Percentiles rank a stretch among this genome's conserved stretches.
These are phyloP conservation scores for Sebastes ruberrimus DNA, from an alignment of 2,797 vertebrate species.

Conservation along the genomic window DNA sequence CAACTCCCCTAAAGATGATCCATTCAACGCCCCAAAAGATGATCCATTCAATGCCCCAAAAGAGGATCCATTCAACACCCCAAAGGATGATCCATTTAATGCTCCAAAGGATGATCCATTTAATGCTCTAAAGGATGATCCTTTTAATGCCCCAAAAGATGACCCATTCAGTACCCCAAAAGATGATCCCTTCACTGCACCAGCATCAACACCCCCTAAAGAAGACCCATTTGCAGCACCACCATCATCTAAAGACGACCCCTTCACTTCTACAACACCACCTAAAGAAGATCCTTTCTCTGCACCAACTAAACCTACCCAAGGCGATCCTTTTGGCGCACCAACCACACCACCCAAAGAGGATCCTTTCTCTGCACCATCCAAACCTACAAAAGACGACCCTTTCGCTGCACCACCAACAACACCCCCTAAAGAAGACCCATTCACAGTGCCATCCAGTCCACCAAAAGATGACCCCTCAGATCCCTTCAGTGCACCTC, in stretches of 20 bases:
- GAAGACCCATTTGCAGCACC: constrained; percentile 18
- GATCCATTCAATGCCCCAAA: constrained; percentile 16
- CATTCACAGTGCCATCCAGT: constrained; percentile 21
- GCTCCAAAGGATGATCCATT: constrained; percentile 31
- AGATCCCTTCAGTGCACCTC: constrained; percentile 50
- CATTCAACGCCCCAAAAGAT: background rate
- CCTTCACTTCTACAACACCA: constrained; percentile 2
- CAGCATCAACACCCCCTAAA: constrained; percentile 27
- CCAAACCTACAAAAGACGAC: constrained; percentile 25
- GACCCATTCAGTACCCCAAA: constrained; percentile 39
- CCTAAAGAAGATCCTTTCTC: constrained; percentile 24
- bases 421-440: constrained; percentile 24
- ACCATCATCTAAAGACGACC: constrained; percentile 25
- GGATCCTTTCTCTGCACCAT: constrained; percentile 17
- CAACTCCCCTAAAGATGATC: constrained; percentile 2
- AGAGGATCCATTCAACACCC: accelerated
- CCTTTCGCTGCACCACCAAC: constrained; percentile 16
- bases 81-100: constrained; percentile 36
- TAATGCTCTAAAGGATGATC: constrained; percentile 25
- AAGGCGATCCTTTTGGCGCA: constrained; percentile 25
- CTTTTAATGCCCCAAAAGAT: constrained; percentile 18
- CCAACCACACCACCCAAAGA: constrained; percentile 26
- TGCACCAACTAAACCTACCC: background rate
- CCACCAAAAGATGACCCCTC: constrained; percentile 19
- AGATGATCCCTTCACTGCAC: constrained; percentile 40